Evolutionary conservation across 2,888 invertebrate genomes (phyloP).

Genomic region (Peribatodes rhomboidaria): DNA sequence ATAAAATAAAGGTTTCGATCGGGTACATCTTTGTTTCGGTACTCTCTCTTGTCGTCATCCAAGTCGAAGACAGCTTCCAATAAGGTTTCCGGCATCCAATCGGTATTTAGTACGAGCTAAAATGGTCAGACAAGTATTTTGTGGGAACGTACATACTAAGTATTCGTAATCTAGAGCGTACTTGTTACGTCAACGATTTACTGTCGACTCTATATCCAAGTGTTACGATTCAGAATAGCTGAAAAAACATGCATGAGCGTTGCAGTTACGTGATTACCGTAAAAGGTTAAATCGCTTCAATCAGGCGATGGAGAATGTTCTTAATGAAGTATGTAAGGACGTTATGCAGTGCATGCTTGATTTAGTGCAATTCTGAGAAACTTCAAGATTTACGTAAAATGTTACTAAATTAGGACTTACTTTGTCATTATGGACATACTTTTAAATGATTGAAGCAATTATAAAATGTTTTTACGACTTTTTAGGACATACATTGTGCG

Average conservation of each 20-base stretch:
- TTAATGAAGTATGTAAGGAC: constrained; percentile 43
- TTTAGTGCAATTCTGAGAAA: constrained; percentile 18
- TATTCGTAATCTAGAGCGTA: constrained; percentile 18
- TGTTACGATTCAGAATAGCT: constrained; percentile 17
- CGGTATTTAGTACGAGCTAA: constrained; percentile 41
- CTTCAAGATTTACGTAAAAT: constrained; percentile 12
- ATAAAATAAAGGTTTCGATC: neutral
- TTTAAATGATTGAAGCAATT: too few relatives aligned
- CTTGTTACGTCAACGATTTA: constrained; percentile 5
- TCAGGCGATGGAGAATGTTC: constrained; percentile 33
- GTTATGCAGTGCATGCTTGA: constrained; percentile 30
- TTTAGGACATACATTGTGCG: too few relatives aligned
- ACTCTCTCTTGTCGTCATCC: constrained; percentile 6
- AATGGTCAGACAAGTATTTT: constrained; percentile 42
- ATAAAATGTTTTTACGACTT: too few relatives aligned
- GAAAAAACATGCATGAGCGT: neutral
- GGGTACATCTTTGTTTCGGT: neutral
- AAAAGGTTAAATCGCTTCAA: constrained; percentile 39
- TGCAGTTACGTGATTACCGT: constrained; percentile 35
- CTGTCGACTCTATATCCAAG: constrained; percentile 10
- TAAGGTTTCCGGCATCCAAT: constrained; percentile 38
- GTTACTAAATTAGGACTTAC: neutral
- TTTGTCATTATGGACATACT: too few relatives aligned
- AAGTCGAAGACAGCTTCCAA: constrained; percentile 8
- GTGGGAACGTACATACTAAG: constrained; percentile 23